Evolutionary conservation across 2,113 vertebrate species (phyloP), one percentile per base, ranked within the genome.

Genomic region (Xenus cinereus): DNA sequence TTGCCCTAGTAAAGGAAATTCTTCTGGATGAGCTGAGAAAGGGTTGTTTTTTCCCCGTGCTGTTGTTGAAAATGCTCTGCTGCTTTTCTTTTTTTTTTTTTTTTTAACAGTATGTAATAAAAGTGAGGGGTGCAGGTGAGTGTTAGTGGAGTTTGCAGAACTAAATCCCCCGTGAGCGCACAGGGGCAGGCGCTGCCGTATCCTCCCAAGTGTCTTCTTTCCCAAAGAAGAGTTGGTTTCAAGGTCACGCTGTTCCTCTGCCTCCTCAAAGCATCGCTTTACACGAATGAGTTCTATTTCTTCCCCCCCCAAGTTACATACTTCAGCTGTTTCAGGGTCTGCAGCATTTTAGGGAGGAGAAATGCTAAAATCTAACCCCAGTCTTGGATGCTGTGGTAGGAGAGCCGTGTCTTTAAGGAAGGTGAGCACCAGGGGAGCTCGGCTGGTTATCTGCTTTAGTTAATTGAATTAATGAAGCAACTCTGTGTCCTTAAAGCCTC

Each of bases 131-230:
- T 18, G 12, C 32, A 32, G 45, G 14, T 32, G 22, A 8, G 23
- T 19, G 4, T n/a, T 9, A 16, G 14, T 14, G 9, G 27, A 6
- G 28, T 22, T 33, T 37, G 33, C 12, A 1, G n/a, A 11, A 11
- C 14, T 9, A 11, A 27, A 6, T 30, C 20, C 18, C 10, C 48
- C 1, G 26, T 22, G 4, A 17, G 12, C 2, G 3, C 33, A 3
- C 4, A 2, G 15, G 50, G 37, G 3, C 5, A 5, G 0, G 5
- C 5, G 1, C 41, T 50, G 17, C 30, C 8, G 0, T 14, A 2
- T 12, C 5, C 1, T 1, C 43, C 18, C 45, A 30, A 2, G 46
- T 21, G 5, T 10, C 53, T 9, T 19, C 23, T 24, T 22, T 7
- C 19, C 5, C 37, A 14, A 10, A 12, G 67, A 7, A 30, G 39